Base-by-base conservation (phyloP, 92 coral and sea anemone species). In the Chrysogorgia sp. region DNA sequence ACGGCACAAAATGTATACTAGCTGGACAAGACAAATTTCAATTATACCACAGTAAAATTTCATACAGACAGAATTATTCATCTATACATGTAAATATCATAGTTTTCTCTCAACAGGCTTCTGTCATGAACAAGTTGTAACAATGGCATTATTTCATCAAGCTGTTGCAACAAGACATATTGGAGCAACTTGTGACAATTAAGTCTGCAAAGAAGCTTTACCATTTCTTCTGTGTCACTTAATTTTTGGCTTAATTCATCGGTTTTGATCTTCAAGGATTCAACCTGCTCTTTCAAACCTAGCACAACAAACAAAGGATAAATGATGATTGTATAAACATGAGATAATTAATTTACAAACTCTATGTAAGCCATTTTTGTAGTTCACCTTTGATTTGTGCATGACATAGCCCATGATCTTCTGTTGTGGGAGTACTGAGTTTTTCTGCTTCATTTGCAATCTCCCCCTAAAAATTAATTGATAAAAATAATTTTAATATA, bases 241-340 rank as follows among this genome's bases (percentile, higher is more conserved):
- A 93, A 55, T 76, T 91, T 79, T 40, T 81, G 79, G 62, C 79
- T 71, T 32, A 90, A 65, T 15, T 74, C 84, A 30, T 64, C 74
- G 24, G 86, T 34, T 62, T 89, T 88, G n/a, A 63, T 79, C 77
- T 79, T 87, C 32, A 87, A 56, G 1, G 71, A 58, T 55, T 91
- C 97, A 12, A 91, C 83, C 24, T 53, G 75, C 26, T 76, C 81
- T 87, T 91, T 85, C 23, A 91, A 85, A 67, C 82, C 98, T 57
- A 29, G 32, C 23, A 23, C 8, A 29, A 57, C 21, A 20, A 7
- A 14, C 20, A 10, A 63, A 31, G 45, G 33, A 59, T 10, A 4
- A 13, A 63, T 9, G 9, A 13, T 20, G 1, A 0, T 0, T 31
- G 47, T 63, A 7, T 15, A 61, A 24, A 5, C n/a, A 21, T 24